A percentile compares a stretch with the other conserved stretches of the same genome.
Conservation (phyloP, 2,888 invertebrate genomes). For the Tethea ocularis region DNA sequence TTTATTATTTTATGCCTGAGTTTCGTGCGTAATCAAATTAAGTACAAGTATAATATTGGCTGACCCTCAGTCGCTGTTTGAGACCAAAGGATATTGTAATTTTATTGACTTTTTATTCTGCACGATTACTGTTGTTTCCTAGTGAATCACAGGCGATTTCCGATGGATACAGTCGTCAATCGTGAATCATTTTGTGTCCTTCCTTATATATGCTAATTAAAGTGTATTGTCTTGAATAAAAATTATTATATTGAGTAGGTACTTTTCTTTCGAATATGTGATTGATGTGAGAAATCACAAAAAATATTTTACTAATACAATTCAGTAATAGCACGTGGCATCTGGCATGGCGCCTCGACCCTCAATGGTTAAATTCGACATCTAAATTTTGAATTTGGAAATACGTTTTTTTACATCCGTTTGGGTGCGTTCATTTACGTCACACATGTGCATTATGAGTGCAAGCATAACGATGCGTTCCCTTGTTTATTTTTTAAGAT, state of each 20-base stretch:
- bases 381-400: constrained; percentile 26
- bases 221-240: constrained; percentile 13
- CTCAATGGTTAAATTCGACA: constrained; percentile 5
- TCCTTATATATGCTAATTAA: constrained; percentile 25
- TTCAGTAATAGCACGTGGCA: constrained; percentile 10
- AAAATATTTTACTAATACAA: neutral
- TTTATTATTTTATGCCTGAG: neutral
- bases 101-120: constrained; percentile 21
- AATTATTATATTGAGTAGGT: constrained; percentile 14
- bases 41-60: neutral
- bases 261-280: constrained; percentile 20
- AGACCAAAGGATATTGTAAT: constrained; percentile 9
- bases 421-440: constrained; percentile 32
- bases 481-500: constrained; percentile 51
- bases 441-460: constrained; percentile 27
- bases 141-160: constrained; percentile 34
- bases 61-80: neutral
- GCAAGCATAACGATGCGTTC: constrained; percentile 42
- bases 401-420: constrained; percentile 20
- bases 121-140: constrained; percentile 23
- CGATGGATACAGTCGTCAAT: constrained; percentile 19
- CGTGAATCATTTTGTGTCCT: constrained; percentile 28
- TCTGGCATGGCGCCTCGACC: neutral
- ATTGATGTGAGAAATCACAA: constrained; percentile 32
- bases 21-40: neutral